Evolutionary conservation across 1,140 invertebrate species (phyloP).

Genomic region (Oscheius sp.): DNA sequence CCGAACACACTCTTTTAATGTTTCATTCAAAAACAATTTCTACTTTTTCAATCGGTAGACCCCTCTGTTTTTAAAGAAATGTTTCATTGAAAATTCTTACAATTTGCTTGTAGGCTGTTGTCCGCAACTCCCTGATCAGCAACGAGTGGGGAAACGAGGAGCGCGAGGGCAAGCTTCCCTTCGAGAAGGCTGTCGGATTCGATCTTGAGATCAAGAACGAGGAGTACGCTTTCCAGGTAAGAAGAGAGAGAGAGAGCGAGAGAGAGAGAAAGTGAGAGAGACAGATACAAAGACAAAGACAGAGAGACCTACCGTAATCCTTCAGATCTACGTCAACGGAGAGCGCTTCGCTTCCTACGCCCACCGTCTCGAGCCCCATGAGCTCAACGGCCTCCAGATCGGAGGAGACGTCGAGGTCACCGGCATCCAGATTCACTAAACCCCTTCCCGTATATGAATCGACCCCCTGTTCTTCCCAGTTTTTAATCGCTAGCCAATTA

Average conservation of each 20-base stretch:
- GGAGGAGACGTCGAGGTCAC: slow-evolving; percentile 56
- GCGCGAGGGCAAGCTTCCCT: slow-evolving; percentile 52
- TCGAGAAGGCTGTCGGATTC: slow-evolving; percentile 54
- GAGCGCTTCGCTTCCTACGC: slow-evolving; percentile 54
- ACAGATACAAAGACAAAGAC: not conserved
- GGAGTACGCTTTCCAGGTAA: slow-evolving; percentile 56
- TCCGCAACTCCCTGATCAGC: slow-evolving; percentile 52
- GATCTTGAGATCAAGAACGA: slow-evolving; percentile 58
- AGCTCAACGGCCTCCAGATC: slow-evolving; percentile 54
- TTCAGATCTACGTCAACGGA: slow-evolving; percentile 52
- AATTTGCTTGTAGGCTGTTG: slow-evolving; percentile 44
- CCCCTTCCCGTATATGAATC: not conserved
- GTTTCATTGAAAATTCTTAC: not conserved
- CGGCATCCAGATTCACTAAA: slow-evolving; percentile 54
- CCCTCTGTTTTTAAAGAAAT: too few species aligned
- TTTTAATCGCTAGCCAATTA: not conserved
- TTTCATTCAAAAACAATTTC: too few species aligned
- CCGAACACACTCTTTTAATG: too few species aligned
- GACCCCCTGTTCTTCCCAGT: not conserved
- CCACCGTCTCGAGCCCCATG: slow-evolving; percentile 52
- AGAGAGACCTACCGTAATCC: not conserved
- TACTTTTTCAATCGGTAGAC: too few species aligned
- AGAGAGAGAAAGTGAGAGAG: too few species aligned
- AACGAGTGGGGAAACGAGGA: slow-evolving; percentile 59
- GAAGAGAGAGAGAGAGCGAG: too few species aligned